Base-by-base conservation (phyloP, 2,888 invertebrate genomes). In the Chrysomela aeneicollis region DNA sequence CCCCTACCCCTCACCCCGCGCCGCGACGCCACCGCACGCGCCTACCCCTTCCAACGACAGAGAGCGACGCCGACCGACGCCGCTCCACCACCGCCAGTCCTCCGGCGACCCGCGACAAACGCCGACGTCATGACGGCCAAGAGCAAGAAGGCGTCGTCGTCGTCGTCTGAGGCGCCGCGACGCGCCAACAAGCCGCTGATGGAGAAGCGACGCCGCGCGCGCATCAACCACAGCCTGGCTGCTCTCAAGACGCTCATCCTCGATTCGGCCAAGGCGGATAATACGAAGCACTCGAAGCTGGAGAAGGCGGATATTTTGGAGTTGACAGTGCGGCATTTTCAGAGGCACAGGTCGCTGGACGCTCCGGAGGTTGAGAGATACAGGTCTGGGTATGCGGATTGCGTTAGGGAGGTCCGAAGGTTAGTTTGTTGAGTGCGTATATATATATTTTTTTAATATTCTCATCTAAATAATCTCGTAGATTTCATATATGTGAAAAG, bases 281-380 rank as follows among this genome's bases (percentile, higher is more conserved):
- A 87, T 79, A 89, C 90, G 57, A 90, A 90, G 77, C 92, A 93
- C 79, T 90, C 91, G 67, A 94, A 93, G 82, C 84, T 93, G 80
- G 93, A 94, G 82, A 94, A 94, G 80, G 92, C 92, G 2, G 94
- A 94, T 82, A 93, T 94, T 73, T 82, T 94, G 68, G 94, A 94
- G 82, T 85, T 93, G 80, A 92, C 93, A 1, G 93, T 94, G 55
- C 86, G 92, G 64, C 92, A 93, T 81, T 87, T 94, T 71, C 92
- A 92, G 80, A 82, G 90, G 71, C 91, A 91, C 78, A 86, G 91
- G 70, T 89, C 89, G 71, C 82, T 90, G 35, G 88, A 89, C 71
- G 87, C 86, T 71, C 87, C 87, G 62, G 84, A 86, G 78, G 81
- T 87, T 67, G 87, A 86, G 80, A 89, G 88, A 81, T 89, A 89